Evolutionary conservation across 2,113 vertebrate species (phyloP).

Genomic region (Pandion haliaetus): DNA sequence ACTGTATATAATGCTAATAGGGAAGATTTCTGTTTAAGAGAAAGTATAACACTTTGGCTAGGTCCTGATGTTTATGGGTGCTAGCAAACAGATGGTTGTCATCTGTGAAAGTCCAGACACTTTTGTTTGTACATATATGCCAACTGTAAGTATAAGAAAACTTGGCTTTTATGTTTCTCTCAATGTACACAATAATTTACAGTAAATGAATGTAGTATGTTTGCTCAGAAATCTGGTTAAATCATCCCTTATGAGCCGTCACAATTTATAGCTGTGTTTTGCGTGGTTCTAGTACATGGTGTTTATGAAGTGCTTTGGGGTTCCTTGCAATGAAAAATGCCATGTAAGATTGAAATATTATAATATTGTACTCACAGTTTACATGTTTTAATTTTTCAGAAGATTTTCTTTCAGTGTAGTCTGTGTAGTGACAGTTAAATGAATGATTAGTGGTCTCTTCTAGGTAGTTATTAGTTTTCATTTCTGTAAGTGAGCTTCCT

Average conservation of each 20-base stretch:
- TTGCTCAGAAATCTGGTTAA: not conserved
- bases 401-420: not conserved
- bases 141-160: not conserved
- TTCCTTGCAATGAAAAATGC: not conserved
- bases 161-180: not conserved
- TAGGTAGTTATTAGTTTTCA: not conserved
- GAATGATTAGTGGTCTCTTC: not conserved
- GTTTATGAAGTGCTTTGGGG: not conserved
- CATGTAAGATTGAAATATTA: not conserved
- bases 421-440: not conserved
- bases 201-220: not conserved
- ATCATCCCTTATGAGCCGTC: not conserved
- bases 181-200: not conserved
- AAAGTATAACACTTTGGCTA: not conserved
- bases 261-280: not conserved
- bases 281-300: rapidly evolving
- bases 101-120: not conserved
- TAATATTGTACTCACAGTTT: not conserved
- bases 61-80: not conserved
- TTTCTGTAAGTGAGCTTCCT: not conserved
- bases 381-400: not conserved
- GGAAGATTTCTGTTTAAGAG: not conserved
- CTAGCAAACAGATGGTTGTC: not conserved
- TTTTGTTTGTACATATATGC: not conserved
- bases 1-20: rapidly evolving